Evolutionary conservation across 37 sponge, comb jelly and placozoan species (phyloP), one percentile per base, ranked within the genome.

Genomic region (Halichondria panicea): DNA sequence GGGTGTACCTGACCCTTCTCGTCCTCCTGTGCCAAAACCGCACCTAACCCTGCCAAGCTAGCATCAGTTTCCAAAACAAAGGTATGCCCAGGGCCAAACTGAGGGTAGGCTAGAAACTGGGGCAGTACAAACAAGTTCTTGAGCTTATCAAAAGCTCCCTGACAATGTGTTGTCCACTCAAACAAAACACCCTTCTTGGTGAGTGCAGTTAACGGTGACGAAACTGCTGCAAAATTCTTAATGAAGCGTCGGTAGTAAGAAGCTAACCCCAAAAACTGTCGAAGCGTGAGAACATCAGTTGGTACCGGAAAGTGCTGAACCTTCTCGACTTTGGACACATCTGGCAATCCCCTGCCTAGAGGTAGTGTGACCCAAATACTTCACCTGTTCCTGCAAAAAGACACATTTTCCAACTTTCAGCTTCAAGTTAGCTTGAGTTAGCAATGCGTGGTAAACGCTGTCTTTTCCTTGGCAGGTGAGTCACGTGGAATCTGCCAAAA

Each of bases 401-500:
- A 15, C 11, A 48, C 52, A 48, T 15, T 48, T 48, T 48, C 11
- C 52, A 18, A 15, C 13, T 37, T 62, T 39, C 25, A 9, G 39
- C 4, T 73, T 45, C 72, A 52, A 52, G 46, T 56, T 27, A 73
- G 74, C 70, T 86, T 80, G 37, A 55, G 70, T 28, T 68, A 48
- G 24, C 52, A 28, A 13, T 42, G 67, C 1, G 87, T 86, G 34
- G 73, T 73, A 68, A 86, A 86, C 4, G 80, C 80, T 43, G 79
- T 75, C 60, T 79, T 72, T 35, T 71, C 37, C n/a, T 40, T 72
- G 31, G 70, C 71, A 11, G 37, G 46, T 19, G 55, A 43, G n/a
- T 61, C 46, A 42, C 79, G 24, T 31, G 66, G 68, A 35, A 86
- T 55, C 62, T 79, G 80, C 73, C 80, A 79, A 42, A 64, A 85